These are phyloP conservation scores for Atta colombica DNA, from an alignment of 1,140 invertebrate species.

Conservation along the genomic window DNA sequence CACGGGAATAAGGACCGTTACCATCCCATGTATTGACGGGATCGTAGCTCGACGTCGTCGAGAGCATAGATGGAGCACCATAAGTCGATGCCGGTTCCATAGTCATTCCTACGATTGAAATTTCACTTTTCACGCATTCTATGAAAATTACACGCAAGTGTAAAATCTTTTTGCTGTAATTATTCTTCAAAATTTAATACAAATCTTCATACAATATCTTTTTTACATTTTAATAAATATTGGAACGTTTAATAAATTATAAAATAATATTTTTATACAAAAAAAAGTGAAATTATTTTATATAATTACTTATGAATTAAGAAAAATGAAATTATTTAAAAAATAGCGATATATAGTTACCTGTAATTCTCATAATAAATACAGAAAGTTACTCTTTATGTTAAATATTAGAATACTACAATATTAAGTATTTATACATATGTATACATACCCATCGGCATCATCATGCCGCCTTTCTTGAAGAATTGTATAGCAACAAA, in stretches of 20 bases:
- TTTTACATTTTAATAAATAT: neutral
- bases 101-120: conserved; percentile 88
- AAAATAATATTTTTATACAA: neutral
- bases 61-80: conserved; percentile 87
- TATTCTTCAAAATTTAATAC: neutral
- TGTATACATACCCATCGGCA: conserved; percentile 81
- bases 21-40: conserved; percentile 88
- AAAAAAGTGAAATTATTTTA: neutral
- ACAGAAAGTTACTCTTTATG: neutral
- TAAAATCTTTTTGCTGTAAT: neutral
- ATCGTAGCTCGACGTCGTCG: conserved; percentile 87
- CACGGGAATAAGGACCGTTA: conserved; percentile 91
- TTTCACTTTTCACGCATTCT: neutral
- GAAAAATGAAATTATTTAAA: neutral
- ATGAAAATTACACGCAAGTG: neutral
- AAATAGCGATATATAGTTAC: neutral
- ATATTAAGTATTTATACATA: neutral
- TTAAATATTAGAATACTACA: neutral
- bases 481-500: conserved; percentile 92
- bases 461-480: conserved; percentile 88
- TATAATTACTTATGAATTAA: neutral
- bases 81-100: conserved; percentile 90
- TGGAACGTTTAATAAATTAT: neutral
- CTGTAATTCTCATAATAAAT: neutral
- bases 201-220: neutral